Conservation (phyloP, 2,113 vertebrate species). For the Thryonomys swinderianus region DNA sequence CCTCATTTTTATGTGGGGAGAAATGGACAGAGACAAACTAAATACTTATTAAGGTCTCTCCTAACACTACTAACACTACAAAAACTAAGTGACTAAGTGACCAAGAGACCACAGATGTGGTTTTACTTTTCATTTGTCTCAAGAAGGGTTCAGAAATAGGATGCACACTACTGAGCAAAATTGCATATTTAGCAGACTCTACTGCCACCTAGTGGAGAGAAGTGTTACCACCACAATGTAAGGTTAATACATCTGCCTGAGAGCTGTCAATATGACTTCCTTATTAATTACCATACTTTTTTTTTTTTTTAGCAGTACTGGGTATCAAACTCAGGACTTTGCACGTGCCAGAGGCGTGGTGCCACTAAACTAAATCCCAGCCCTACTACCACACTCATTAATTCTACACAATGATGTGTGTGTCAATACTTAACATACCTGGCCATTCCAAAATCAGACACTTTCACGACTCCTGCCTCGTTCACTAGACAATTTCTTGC, state of each 20-base stretch:
- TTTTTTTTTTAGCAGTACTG: too few relatives aligned
- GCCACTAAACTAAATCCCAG: too few relatives aligned
- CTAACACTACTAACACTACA: not conserved
- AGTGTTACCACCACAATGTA: not conserved
- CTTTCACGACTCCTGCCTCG: slow-evolving; percentile 93
- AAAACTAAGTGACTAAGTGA: slow-evolving; percentile 38
- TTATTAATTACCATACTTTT: not conserved
- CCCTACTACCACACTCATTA: not conserved
- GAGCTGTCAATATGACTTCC: not conserved
- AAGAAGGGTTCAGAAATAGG: slow-evolving; percentile 38
- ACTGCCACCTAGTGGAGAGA: slow-evolving; percentile 84
- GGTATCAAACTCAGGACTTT: too few relatives aligned
- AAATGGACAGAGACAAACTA: not conserved
- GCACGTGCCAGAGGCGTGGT: too few relatives aligned
- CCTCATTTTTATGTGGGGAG: not conserved
- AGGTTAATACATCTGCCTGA: not conserved
- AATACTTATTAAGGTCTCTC: not conserved
- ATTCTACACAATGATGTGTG: not conserved
- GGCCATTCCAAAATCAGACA: slow-evolving; percentile 97
- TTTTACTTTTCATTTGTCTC: not conserved
- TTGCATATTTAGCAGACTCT: not conserved
- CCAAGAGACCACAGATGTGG: not conserved
- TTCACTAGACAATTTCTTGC: slow-evolving; percentile 97
- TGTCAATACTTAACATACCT: slow-evolving; percentile 86
- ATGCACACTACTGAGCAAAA: not conserved